These are phyloP conservation scores for Drosophila elegans DNA, from an alignment of 1,140 invertebrate genomes.

Conservation along the genomic window DNA sequence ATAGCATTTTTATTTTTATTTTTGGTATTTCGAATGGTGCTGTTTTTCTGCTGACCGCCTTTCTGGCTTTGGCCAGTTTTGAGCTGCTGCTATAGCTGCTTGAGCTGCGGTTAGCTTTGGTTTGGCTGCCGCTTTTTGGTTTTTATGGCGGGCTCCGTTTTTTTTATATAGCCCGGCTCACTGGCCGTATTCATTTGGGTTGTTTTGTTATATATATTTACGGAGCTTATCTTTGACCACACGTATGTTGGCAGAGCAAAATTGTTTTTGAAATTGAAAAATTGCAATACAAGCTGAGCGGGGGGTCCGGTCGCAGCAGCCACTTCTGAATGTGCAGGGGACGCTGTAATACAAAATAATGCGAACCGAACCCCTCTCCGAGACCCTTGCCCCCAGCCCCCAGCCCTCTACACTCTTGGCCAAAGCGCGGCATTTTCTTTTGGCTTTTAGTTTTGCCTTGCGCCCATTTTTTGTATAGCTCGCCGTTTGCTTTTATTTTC, in stretches of 20 bases:
- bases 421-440: conserved; percentile 67
- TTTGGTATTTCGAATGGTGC: conserved; percentile 53
- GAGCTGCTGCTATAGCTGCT: conserved; percentile 76
- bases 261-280: conserved; percentile 83
- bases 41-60: conserved; percentile 60
- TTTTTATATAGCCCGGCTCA: conserved; percentile 33
- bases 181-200: conserved; percentile 25
- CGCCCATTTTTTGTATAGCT: conserved; percentile 69
- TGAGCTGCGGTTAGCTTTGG: conserved; percentile 79
- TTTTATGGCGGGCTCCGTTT: conserved; percentile 56
- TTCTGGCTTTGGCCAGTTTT: conserved; percentile 75
- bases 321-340: conserved; percentile 27
- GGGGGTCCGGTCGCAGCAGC: conserved; percentile 10
- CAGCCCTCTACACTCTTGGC: not conserved
- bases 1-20: conserved; percentile 70
- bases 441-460: conserved; percentile 60
- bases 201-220: conserved; percentile 62
- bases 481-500: conserved; percentile 68
- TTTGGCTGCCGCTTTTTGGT: conserved; percentile 61
- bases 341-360: conserved; percentile 78
- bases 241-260: conserved; percentile 82
- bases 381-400: not conserved
- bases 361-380: conserved; percentile 41
- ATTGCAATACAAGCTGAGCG: conserved; percentile 80
- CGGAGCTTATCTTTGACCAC: conserved; percentile 82